phyloP scores from a whole-genome alignment of 1,140 invertebrate species.

The Saccostrea echinata region DNA sequence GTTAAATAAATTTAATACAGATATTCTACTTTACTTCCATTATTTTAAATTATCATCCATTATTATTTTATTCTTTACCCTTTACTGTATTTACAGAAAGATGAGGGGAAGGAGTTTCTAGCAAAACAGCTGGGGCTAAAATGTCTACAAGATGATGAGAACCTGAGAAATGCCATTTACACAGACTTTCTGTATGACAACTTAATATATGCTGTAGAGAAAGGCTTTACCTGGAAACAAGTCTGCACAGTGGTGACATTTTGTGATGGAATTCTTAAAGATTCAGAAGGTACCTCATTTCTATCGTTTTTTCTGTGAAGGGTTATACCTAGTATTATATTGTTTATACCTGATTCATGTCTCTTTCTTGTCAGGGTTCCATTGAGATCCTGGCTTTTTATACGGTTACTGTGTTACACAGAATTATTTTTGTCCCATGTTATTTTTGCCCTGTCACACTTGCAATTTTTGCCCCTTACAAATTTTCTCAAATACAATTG shows the following conservation, averaged over 20 bases:
- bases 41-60: background rate
- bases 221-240: slow-evolving; percentile 75
- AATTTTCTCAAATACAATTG: too few relatives aligned
- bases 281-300: slow-evolving; percentile 64
- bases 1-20: too few relatives aligned
- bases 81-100: slow-evolving; percentile 59
- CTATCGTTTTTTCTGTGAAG: too few relatives aligned
- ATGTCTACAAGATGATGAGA: slow-evolving; percentile 59
- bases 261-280: slow-evolving; percentile 66
- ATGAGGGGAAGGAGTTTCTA: slow-evolving; percentile 59
- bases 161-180: slow-evolving; percentile 66
- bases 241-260: slow-evolving; percentile 66
- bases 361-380: too few relatives aligned
- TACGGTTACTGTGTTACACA: too few relatives aligned
- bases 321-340: too few relatives aligned
- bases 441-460: too few relatives aligned
- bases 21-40: background rate
- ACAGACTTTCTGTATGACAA: slow-evolving; percentile 74
- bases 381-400: too few relatives aligned
- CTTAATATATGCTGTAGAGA: slow-evolving; percentile 71
- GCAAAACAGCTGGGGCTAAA: slow-evolving; percentile 61
- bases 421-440: too few relatives aligned
- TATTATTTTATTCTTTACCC: background rate
- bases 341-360: too few relatives aligned
- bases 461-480: too few relatives aligned